A percentile compares a stretch with the other conserved stretches of the same genome.
Evolutionary conservation across 2,888 invertebrate species (phyloP).

Genomic region (Stenichneumon culpator): DNA sequence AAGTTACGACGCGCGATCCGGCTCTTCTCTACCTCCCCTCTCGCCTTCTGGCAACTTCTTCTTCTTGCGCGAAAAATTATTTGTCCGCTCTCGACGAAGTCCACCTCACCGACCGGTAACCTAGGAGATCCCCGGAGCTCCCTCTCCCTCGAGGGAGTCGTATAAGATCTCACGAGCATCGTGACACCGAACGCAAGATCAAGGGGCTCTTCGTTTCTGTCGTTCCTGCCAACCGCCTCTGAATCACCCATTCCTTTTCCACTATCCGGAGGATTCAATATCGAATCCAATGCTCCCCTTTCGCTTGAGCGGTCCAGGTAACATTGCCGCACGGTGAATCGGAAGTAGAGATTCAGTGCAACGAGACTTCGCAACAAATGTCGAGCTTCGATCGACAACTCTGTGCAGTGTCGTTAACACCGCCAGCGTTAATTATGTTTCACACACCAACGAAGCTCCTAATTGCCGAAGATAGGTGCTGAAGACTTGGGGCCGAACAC

Average conservation of each 20-base stretch:
- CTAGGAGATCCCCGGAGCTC: slow-evolving; percentile 33
- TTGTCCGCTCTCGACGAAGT: slow-evolving; percentile 65
- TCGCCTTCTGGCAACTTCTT: slow-evolving; percentile 62
- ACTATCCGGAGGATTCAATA: slow-evolving; percentile 18
- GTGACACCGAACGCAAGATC: slow-evolving; percentile 41
- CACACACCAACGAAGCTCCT: slow-evolving; percentile 73
- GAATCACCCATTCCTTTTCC: slow-evolving; percentile 44
- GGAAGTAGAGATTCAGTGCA: slow-evolving; percentile 25
- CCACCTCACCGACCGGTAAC: slow-evolving; percentile 33
- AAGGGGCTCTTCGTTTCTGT: slow-evolving; percentile 13
- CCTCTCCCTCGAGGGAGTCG: slow-evolving; percentile 60
- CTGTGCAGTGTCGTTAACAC: slow-evolving; percentile 82
- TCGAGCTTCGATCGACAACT: slow-evolving; percentile 78
- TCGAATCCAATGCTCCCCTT: slow-evolving; percentile 24
- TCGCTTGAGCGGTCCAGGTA: background rate
- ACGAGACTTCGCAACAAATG: slow-evolving; percentile 51
- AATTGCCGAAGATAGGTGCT: slow-evolving; percentile 79
- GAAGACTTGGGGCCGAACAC: slow-evolving; percentile 47
- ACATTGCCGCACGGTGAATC: background rate
- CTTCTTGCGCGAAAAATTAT: slow-evolving; percentile 71
- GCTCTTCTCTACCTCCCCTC: background rate
- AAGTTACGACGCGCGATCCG: slow-evolving; percentile 68
- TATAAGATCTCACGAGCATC: slow-evolving; percentile 59
- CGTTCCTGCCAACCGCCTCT: slow-evolving; percentile 1
- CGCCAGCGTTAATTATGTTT: slow-evolving; percentile 82